phyloP scores from a whole-genome alignment of 1,140 invertebrate genomes.

The Drosophila auraria region DNA sequence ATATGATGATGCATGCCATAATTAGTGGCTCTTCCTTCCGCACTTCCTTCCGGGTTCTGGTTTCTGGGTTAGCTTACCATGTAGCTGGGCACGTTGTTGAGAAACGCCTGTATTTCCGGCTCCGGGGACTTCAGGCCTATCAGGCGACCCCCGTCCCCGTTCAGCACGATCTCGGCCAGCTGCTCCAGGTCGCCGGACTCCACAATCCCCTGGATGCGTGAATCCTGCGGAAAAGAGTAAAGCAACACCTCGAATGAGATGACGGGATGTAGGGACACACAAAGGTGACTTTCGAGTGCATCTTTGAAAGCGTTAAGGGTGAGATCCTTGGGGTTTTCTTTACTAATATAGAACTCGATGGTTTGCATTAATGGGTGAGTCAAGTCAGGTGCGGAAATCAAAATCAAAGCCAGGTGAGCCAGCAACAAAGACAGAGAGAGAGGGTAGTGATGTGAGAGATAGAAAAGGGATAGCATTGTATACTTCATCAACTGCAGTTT shows the following conservation, averaged over 20 bases:
- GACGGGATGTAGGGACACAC: too few species aligned
- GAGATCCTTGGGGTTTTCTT: conserved; percentile 2
- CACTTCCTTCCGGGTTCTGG: conserved; percentile 6
- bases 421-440: conserved; percentile 18
- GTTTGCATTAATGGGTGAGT: conserved; percentile 25
- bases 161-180: conserved; percentile 93
- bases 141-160: conserved; percentile 93
- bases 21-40: conserved; percentile 31
- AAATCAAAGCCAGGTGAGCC: conserved; percentile 25
- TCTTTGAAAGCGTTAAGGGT: conserved; percentile 29
- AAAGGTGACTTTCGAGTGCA: conserved; percentile 11
- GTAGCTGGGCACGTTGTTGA: conserved; percentile 95
- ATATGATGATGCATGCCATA: conserved; percentile 23
- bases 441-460: conserved; percentile 27
- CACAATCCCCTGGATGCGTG: conserved; percentile 88
- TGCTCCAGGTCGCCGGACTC: conserved; percentile 94
- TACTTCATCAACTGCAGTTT: conserved; percentile 85
- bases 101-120: conserved; percentile 94
- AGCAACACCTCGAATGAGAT: conserved; percentile 13
- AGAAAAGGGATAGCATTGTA: conserved; percentile 63
- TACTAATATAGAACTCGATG: conserved; percentile 18
- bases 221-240: conserved; percentile 80
- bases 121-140: conserved; percentile 90
- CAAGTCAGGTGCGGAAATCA: conserved; percentile 22
- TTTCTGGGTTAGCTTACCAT: conserved; percentile 88